Evolutionary conservation across 2,797 vertebrate genomes (phyloP).

Genomic region (Molossus alvarezi): DNA sequence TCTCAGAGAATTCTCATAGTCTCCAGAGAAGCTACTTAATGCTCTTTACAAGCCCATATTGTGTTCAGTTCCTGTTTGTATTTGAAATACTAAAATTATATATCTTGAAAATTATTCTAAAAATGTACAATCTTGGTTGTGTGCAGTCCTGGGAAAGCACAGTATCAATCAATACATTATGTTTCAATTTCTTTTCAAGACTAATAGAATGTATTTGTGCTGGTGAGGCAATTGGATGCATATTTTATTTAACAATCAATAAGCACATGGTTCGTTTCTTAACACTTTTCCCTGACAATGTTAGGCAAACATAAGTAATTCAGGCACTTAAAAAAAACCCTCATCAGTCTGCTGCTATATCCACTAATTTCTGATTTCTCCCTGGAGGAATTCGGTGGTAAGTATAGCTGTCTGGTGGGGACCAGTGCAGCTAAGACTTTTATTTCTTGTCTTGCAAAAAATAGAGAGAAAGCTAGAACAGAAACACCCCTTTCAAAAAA

Average conservation of each 20-base stretch:
- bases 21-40: background rate
- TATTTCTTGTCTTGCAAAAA: background rate
- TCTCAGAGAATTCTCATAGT: background rate
- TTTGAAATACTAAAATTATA: constrained; percentile 52
- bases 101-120: constrained; percentile 61
- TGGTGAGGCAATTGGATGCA: background rate
- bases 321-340: background rate
- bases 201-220: background rate
- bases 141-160: background rate
- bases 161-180: background rate
- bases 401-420: background rate
- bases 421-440: background rate
- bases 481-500: background rate
- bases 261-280: background rate
- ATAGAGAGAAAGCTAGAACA: too few relatives aligned
- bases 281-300: background rate
- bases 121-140: background rate
- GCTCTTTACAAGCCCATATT: background rate
- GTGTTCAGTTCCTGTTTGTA: background rate
- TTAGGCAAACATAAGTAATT: constrained; percentile 6
- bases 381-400: background rate
- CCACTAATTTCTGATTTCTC: constrained; percentile 15
- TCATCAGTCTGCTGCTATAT: background rate
- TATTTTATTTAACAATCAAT: constrained; percentile 40
- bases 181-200: constrained; percentile 59